These are phyloP conservation scores for Helarctos malayanus DNA, from an alignment of 2,797 vertebrate species.

Conservation along the genomic window DNA sequence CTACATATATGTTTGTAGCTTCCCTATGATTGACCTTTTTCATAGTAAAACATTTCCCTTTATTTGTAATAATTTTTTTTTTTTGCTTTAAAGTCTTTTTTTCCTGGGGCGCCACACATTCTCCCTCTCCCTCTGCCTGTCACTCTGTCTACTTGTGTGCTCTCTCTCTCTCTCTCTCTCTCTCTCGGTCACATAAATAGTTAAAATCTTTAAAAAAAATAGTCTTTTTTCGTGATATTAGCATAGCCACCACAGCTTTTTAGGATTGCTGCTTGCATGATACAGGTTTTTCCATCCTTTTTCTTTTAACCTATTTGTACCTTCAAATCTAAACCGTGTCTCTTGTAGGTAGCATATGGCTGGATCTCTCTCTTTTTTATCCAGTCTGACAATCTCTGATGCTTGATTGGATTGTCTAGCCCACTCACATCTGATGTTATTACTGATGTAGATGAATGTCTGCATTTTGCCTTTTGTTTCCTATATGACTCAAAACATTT, in stretches of 20 bases:
- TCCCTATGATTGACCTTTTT: too few species aligned
- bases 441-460: background rate
- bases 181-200: too few species aligned
- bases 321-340: background rate
- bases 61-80: background rate
- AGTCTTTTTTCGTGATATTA: background rate
- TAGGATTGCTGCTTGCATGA: background rate
- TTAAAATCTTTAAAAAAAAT: too few species aligned
- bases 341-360: background rate
- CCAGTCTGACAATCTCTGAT: background rate
- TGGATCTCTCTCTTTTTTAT: background rate
- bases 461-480: background rate
- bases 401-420: background rate
- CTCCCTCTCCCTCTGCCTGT: too few species aligned
- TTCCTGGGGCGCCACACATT: background rate
- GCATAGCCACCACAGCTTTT: background rate
- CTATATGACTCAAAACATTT: background rate
- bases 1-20: too few species aligned
- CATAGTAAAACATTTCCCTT: too few species aligned
- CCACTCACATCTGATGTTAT: conserved; percentile 1
- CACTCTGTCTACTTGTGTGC: too few species aligned
- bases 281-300: background rate
- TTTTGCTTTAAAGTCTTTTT: background rate
- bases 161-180: too few species aligned
- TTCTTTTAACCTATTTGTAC: background rate